Percentiles rank a stretch among this genome's conserved stretches.
Evolutionary conservation across 1,140 invertebrate species (phyloP).

Genomic region (Pseudoatta argentina): DNA sequence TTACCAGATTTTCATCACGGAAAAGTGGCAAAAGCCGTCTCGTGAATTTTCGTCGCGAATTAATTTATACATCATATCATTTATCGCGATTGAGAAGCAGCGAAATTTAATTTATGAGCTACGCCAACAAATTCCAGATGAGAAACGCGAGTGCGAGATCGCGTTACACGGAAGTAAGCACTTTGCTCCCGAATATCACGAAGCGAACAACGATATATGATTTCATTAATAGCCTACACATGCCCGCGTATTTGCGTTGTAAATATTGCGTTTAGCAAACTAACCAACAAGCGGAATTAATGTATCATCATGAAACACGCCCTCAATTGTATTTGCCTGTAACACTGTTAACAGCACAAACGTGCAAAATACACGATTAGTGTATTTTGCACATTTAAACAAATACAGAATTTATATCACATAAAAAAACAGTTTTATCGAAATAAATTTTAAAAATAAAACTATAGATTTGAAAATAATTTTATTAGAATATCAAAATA

Average conservation of each 20-base stretch:
- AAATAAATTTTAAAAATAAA: too few species aligned
- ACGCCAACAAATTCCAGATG: slow-evolving; percentile 1
- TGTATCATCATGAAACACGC: not conserved
- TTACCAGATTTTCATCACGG: slow-evolving; percentile 1
- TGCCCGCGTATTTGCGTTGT: slow-evolving; percentile 36
- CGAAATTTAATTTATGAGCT: slow-evolving; percentile 28
- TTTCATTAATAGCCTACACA: slow-evolving; percentile 40
- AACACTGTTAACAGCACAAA: not conserved
- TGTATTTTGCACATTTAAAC: not conserved
- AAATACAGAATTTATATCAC: slow-evolving; percentile 20
- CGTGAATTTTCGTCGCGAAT: slow-evolving; percentile 5
- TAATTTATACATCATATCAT: slow-evolving; percentile 27
- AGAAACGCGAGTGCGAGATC: not conserved
- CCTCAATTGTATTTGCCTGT: not conserved
- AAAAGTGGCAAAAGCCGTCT: not conserved
- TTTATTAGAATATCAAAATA: too few species aligned
- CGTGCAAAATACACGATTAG: not conserved
- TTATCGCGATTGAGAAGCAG: slow-evolving; percentile 13
- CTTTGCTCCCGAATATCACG: not conserved
- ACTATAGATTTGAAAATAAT: too few species aligned
- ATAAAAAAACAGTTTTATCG: too few species aligned
- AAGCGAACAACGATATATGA: slow-evolving; percentile 40
- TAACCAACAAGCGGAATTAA: slow-evolving; percentile 35
- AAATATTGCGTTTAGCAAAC: slow-evolving; percentile 36
- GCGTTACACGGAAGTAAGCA: not conserved